Conservation (phyloP, 1,140 invertebrate genomes). For the Drosophila orena region DNA sequence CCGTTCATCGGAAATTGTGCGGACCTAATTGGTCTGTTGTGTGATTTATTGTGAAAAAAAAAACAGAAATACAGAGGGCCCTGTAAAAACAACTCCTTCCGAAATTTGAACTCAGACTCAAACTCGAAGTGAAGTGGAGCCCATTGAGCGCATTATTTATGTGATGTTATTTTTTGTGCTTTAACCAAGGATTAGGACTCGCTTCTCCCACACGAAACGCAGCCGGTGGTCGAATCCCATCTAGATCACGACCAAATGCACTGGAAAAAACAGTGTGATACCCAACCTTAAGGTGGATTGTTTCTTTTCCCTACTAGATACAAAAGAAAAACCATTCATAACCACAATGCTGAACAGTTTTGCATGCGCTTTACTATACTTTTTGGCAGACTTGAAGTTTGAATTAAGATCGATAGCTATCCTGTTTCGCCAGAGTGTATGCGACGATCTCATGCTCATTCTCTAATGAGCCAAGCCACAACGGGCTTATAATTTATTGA, state of each 20-base stretch:
- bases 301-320: too few species aligned
- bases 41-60: slow-evolving; percentile 74
- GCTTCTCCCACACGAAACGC: slow-evolving; percentile 49
- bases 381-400: too few species aligned
- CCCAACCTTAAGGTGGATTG: too few species aligned
- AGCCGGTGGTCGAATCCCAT: slow-evolving; percentile 19
- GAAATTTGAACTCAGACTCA: slow-evolving; percentile 44
- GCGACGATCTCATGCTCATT: slow-evolving; percentile 4
- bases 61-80: not conserved
- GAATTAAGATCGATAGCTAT: too few species aligned
- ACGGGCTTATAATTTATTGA: slow-evolving; percentile 60
- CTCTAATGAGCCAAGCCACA: slow-evolving; percentile 60
- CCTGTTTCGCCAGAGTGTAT: slow-evolving; percentile 9
- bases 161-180: slow-evolving; percentile 73
- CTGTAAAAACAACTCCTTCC: slow-evolving; percentile 20
- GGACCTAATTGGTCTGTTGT: slow-evolving; percentile 69
- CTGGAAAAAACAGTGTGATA: not conserved
- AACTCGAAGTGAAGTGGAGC: slow-evolving; percentile 48
- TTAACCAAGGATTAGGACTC: slow-evolving; percentile 68
- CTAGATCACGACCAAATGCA: slow-evolving; percentile 7
- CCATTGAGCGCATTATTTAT: slow-evolving; percentile 71
- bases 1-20: slow-evolving; percentile 45
- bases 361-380: too few species aligned
- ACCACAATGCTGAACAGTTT: too few species aligned
- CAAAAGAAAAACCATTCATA: too few species aligned